phyloP scores from a whole-genome alignment of 2,888 invertebrate genomes.

The Diarsia dahlii region DNA sequence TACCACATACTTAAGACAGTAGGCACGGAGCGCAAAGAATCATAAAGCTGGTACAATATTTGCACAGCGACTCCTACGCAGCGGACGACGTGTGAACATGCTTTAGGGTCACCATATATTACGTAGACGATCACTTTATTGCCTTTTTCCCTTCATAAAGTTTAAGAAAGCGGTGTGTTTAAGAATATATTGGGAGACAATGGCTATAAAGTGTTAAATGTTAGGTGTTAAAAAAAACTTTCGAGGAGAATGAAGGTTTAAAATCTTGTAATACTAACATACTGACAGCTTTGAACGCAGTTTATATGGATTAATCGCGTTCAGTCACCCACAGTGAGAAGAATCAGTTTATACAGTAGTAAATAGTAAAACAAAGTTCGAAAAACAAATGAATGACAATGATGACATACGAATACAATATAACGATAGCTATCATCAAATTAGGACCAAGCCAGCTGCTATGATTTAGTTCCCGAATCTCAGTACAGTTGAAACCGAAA shows the following conservation, averaged over 20 bases:
- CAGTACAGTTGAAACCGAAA: conserved; percentile 17
- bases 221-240: not conserved
- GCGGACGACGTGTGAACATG: conserved; percentile 33
- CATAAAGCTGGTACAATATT: conserved; percentile 56
- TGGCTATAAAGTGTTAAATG: not conserved
- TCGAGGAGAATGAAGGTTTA: not conserved
- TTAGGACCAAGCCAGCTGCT: not conserved
- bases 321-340: not conserved
- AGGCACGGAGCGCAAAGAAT: conserved; percentile 31
- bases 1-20: conserved; percentile 15
- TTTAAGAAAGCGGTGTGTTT: conserved; percentile 24
- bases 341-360: not conserved
- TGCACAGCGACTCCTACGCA: conserved; percentile 51
- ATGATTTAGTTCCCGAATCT: conserved; percentile 14
- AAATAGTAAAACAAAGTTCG: not conserved
- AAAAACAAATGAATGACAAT: not conserved
- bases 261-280: not conserved
- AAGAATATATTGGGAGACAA: conserved; percentile 3
- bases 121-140: conserved; percentile 24
- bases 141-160: conserved; percentile 9
- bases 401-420: conserved; percentile 1
- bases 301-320: not conserved
- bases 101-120: conserved; percentile 25
- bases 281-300: not conserved
- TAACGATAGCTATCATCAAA: conserved; percentile 15